These are phyloP conservation scores for Scaeva pyrastri DNA, from an alignment of 2,888 invertebrate species.

Conservation along the genomic window DNA sequence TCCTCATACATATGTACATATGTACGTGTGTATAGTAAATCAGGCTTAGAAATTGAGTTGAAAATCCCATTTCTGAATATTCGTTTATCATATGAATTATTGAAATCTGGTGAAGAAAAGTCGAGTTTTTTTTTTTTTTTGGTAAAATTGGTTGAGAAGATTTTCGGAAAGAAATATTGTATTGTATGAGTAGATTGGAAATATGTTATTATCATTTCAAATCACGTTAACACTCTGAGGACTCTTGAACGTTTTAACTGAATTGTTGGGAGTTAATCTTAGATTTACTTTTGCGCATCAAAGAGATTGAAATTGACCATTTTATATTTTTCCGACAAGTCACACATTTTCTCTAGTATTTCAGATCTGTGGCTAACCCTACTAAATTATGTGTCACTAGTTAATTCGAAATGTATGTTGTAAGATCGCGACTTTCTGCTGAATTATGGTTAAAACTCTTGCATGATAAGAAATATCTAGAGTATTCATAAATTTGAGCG, in stretches of 20 bases:
- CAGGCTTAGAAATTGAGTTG: conserved; percentile 53
- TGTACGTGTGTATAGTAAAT: conserved; percentile 25
- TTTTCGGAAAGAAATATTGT: accelerated
- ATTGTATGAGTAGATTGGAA: not conserved
- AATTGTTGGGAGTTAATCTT: not conserved
- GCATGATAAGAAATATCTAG: no score
- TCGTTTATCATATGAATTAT: conserved; percentile 12
- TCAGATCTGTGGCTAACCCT: no score
- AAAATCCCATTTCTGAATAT: conserved; percentile 28
- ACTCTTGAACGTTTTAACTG: not conserved
- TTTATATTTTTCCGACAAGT: no score
- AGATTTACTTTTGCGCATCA: no score
- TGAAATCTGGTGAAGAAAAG: not conserved
- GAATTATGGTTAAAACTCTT: no score
- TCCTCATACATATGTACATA: no score
- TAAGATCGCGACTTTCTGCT: no score
- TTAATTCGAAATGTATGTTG: no score
- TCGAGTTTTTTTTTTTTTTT: not conserved
- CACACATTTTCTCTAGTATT: no score
- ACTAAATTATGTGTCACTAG: no score
- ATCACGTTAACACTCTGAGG: not conserved
- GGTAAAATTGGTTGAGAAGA: not conserved
- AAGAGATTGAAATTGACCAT: no score
- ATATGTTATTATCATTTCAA: not conserved
- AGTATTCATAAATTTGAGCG: no score